phyloP scores from a whole-genome alignment of 2,888 invertebrate genomes.

The Eupeodes luniger region DNA sequence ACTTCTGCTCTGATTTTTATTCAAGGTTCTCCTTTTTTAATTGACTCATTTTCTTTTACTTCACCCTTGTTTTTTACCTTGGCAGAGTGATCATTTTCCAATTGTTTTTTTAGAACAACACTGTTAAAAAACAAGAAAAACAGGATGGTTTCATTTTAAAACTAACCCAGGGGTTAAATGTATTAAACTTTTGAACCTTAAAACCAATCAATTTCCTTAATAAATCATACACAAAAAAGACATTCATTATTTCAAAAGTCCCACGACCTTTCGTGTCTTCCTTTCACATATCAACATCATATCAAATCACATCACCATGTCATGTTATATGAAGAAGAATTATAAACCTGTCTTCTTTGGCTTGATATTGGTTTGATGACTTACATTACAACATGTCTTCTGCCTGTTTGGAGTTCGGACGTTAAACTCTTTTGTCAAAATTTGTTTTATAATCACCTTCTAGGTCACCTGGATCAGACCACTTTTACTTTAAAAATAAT shows the following conservation, averaged over 20 bases:
- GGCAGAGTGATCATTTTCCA: too few species aligned
- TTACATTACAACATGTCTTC: conserved; percentile 16
- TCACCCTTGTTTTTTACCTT: too few species aligned
- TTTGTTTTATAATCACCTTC: conserved; percentile 62
- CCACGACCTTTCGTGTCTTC: conserved; percentile 11
- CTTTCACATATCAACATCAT: conserved; percentile 15
- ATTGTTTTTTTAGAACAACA: too few species aligned
- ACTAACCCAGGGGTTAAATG: background rate
- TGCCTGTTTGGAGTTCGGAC: conserved; percentile 12
- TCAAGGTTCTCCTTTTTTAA: too few species aligned
- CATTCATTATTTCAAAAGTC: background rate
- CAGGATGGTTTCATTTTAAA: background rate
- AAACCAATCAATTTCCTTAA: background rate
- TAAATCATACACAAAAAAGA: background rate
- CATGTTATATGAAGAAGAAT: conserved; percentile 10
- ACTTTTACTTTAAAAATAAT: conserved; percentile 35
- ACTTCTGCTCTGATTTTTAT: too few species aligned
- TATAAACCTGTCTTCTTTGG: conserved; percentile 7
- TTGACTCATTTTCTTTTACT: too few species aligned
- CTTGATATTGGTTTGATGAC: conserved; percentile 3
- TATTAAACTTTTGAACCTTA: background rate
- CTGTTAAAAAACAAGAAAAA: too few species aligned
- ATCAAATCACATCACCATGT: background rate
- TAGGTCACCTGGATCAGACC: conserved; percentile 56
- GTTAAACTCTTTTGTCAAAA: conserved; percentile 58